Evolutionary conservation across 1,140 invertebrate species (phyloP).

Genomic region (Penaeus vannamei): DNA sequence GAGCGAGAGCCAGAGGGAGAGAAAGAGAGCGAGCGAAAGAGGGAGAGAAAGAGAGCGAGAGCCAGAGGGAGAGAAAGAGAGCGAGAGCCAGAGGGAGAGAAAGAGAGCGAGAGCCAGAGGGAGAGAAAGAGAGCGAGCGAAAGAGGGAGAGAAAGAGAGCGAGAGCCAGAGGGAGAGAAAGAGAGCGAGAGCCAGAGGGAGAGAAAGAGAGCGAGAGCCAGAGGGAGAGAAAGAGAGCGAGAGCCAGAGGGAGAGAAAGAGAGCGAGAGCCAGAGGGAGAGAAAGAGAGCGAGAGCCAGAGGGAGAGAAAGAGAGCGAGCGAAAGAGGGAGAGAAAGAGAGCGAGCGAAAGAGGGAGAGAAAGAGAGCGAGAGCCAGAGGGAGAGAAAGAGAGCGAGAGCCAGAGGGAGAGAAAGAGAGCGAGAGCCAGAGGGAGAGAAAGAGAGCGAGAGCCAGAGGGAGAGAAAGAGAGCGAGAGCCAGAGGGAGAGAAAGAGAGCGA

Average conservation of each 20-base stretch:
- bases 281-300: background rate
- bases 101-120: background rate
- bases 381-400: background rate
- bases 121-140: background rate
- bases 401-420: background rate
- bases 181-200: background rate
- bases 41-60: background rate
- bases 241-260: background rate
- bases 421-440: no score
- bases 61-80: background rate
- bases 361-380: no score
- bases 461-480: background rate
- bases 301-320: background rate
- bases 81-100: background rate
- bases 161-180: background rate
- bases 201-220: no score
- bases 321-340: no score
- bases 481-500: no score
- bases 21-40: background rate
- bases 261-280: no score
- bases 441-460: background rate
- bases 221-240: background rate
- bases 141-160: background rate
- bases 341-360: no score
- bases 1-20: background rate